Percentiles rank a stretch among this genome's conserved stretches.
Evolutionary conservation across 2,113 vertebrate genomes (phyloP).

Genomic region (Trachemys scripta): DNA sequence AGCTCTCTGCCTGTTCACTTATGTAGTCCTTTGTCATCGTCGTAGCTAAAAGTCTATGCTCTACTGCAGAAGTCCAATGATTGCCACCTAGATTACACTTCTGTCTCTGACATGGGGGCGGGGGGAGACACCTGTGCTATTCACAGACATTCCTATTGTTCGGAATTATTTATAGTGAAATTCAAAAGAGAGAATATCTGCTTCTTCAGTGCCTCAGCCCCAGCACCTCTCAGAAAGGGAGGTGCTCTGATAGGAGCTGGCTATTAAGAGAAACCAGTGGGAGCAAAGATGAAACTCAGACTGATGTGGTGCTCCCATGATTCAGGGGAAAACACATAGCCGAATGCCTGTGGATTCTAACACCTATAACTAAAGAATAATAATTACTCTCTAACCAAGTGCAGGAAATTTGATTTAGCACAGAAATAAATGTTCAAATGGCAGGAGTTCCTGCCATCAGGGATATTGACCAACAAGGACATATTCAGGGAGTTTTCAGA

Average conservation of each 20-base stretch:
- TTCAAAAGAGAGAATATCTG: neutral
- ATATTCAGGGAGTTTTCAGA: neutral
- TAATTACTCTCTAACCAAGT: neutral
- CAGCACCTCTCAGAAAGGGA: neutral
- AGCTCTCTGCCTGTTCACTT: neutral
- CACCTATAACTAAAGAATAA: neutral
- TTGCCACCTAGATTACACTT: neutral
- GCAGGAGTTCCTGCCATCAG: neutral
- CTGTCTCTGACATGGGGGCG: neutral
- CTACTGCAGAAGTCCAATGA: neutral
- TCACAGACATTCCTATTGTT: neutral
- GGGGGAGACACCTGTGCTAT: neutral
- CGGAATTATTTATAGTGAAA: accelerated
- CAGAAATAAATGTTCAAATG: neutral
- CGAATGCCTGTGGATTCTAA: neutral
- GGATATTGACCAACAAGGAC: neutral
- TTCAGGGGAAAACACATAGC: accelerated
- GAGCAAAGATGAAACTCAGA: neutral
- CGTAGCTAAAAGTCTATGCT: neutral
- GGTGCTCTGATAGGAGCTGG: neutral
- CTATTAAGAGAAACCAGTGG: neutral
- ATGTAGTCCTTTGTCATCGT: neutral
- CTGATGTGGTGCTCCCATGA: accelerated
- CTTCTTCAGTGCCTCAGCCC: neutral
- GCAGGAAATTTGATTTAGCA: neutral